Conservation (phyloP, 2,888 invertebrate species). For the Tortrix viridana region DNA sequence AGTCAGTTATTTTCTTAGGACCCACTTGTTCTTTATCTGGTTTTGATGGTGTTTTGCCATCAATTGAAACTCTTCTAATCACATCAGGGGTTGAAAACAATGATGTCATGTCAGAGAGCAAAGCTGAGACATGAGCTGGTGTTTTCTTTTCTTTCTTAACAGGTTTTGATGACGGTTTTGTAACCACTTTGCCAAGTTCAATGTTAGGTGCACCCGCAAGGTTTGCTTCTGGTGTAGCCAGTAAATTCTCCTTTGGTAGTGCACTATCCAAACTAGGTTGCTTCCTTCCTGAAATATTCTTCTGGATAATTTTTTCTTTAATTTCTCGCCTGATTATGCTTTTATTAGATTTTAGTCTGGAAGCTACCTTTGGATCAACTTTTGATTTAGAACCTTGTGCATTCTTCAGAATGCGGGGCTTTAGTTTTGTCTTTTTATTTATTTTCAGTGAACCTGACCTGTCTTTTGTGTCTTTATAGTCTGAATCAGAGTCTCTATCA, state of each 20-base stretch:
- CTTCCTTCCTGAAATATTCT: constrained; percentile 60
- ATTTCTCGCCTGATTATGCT: constrained; percentile 62
- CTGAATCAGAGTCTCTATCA: constrained; percentile 86
- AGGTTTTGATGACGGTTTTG: constrained; percentile 71
- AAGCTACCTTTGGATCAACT: constrained; percentile 61
- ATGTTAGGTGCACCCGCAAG: constrained; percentile 43
- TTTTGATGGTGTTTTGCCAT: constrained; percentile 75
- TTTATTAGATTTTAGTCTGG: constrained; percentile 63
- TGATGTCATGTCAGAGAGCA: constrained; percentile 86
- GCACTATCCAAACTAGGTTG: constrained; percentile 53
- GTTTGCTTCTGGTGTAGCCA: constrained; percentile 56
- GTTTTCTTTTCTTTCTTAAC: constrained; percentile 83
- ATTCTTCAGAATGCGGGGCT: constrained; percentile 72
- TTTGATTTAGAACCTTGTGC: constrained; percentile 52
- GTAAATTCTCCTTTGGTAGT: constrained; percentile 54
- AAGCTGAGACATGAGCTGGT: constrained; percentile 83
- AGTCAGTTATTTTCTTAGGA: constrained; percentile 51
- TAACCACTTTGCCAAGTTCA: constrained; percentile 67
- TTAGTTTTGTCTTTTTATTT: constrained; percentile 61
- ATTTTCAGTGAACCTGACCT: constrained; percentile 59
- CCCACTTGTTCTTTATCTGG: constrained; percentile 72
- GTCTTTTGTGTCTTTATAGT: constrained; percentile 80
- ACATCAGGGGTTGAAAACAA: constrained; percentile 92
- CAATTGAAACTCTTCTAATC: constrained; percentile 87
- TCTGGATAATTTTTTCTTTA: constrained; percentile 68